Conservation (phyloP, 1,140 invertebrate species). For the Drosophila sturtevanti region DNA sequence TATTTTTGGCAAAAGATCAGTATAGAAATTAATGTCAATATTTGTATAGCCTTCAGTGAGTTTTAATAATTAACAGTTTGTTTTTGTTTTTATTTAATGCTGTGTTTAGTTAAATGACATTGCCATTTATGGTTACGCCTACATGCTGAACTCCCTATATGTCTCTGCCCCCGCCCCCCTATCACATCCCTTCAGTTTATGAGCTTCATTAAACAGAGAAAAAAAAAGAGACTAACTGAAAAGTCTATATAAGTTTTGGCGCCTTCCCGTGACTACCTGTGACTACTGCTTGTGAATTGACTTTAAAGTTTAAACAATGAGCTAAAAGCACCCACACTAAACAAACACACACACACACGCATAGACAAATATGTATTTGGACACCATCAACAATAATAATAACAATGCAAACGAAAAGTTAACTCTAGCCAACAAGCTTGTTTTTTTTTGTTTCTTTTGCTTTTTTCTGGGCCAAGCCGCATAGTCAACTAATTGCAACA, state of each 20-base stretch:
- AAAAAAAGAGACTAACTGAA: conserved; percentile 21
- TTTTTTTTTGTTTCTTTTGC: conserved; percentile 24
- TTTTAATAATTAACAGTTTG: conserved; percentile 7
- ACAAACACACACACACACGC: conserved; percentile 40
- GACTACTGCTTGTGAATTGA: conserved; percentile 27
- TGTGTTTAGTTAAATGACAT: conserved; percentile 54
- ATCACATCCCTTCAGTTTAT: conserved; percentile 18
- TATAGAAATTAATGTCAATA: conserved; percentile 29
- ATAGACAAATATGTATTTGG: conserved; percentile 8
- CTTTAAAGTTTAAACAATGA: conserved; percentile 49
- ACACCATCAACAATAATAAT: conserved; percentile 2
- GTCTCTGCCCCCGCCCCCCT: conserved; percentile 11
- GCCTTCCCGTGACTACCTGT: conserved; percentile 50
- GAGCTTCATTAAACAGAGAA: conserved; percentile 58
- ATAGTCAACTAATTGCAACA: conserved; percentile 75
- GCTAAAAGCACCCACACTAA: conserved; percentile 50
- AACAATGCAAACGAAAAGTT: conserved; percentile 26
- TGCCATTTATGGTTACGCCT: conserved; percentile 53
- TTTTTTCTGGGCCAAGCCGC: conserved; percentile 69
- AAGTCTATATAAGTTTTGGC: conserved; percentile 59
- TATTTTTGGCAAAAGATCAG: neutral
- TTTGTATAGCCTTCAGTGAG: conserved; percentile 42
- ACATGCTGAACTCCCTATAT: conserved; percentile 41
- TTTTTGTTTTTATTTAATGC: conserved; percentile 8
- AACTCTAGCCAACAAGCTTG: conserved; percentile 54